phyloP scores from a whole-genome alignment of 2,113 vertebrate species.

The Pelobates fuscus region DNA sequence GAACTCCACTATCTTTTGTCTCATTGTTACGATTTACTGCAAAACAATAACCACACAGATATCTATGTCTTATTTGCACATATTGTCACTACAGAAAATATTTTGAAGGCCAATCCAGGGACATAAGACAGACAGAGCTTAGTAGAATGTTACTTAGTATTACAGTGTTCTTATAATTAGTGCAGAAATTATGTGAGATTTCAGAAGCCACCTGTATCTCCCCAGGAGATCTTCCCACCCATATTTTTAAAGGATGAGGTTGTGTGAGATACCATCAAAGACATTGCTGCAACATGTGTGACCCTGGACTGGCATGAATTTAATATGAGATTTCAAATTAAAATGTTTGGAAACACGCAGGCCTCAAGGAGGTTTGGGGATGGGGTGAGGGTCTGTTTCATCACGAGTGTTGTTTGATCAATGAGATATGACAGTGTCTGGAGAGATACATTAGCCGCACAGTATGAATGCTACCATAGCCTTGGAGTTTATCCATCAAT shows the following conservation, averaged over 20 bases:
- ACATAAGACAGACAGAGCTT: too few species aligned
- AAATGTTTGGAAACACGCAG: constrained; percentile 35
- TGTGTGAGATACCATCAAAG: constrained; percentile 5
- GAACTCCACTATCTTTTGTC: too few species aligned
- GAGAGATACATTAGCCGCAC: constrained; percentile 33
- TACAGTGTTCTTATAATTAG: too few species aligned
- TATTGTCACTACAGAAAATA: too few species aligned
- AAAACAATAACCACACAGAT: too few species aligned
- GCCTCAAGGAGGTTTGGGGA: neutral
- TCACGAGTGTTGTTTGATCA: constrained; percentile 29
- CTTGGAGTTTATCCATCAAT: constrained; percentile 29
- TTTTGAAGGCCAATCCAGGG: too few species aligned
- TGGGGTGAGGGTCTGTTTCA: constrained; percentile 20
- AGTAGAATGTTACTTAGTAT: too few species aligned
- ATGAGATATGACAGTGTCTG: constrained; percentile 14
- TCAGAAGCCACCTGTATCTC: neutral
- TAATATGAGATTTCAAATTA: constrained; percentile 49
- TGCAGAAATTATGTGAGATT: too few species aligned
- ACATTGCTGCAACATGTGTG: constrained; percentile 9
- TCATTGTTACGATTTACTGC: too few species aligned
- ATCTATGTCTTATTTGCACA: too few species aligned
- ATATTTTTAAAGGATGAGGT: neutral
- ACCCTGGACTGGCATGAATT: constrained; percentile 36
- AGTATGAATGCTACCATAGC: constrained; percentile 22
- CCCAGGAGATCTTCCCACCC: constrained; percentile 23